Evolutionary conservation across 2,888 invertebrate species (phyloP), one percentile per base, ranked within the genome.

Genomic region (Metopia argyrocephala): DNA sequence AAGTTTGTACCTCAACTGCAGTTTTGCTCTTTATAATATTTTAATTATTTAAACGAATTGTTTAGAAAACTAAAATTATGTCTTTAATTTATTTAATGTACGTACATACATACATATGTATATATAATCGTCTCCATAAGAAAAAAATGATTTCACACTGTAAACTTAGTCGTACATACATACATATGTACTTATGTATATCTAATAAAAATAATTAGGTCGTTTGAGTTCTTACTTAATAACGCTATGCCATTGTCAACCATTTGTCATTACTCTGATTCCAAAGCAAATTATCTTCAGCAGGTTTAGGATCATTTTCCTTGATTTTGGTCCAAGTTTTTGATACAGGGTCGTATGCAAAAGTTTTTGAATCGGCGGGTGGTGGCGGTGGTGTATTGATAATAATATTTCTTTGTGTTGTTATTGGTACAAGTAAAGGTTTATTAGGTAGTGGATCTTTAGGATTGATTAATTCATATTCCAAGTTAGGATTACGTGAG

Each of bases 181-280:
- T 31, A 31, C 3, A 9, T 31, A 31, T 31, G 4, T 31, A 12
- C 12, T 12, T 3, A 31, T 31, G 9, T 12, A 38, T 38, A 9
- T 9, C 15, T 38, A 38, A 38, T n/a, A n/a, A n/a, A n/a, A n/a
- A n/a, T n/a, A n/a, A n/a, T n/a, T n/a, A n/a, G n/a, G n/a, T n/a
- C n/a, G n/a, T n/a, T 9, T 18, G 25, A 2, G 31, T 28, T 25
- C 1, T 21, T 3, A 1, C 45, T 76, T 52, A 83, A 66, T 79
- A 57, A 20, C 70, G 81, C n/a, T 76, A 52, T 0, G 61, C 59
- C 83, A 85, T 78, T 21, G 89, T 89, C n/a, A 89, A 76, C 87
- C 88, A 89, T 68, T 89, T 89, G 83, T 89, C 89, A 48, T 89
- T 89, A 82, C 80, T 86, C 76, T 89, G 89, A 83, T 89, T 89